These are phyloP conservation scores for Myrmophylax atrothorax DNA, from an alignment of 2,113 vertebrate genomes.

Conservation along the genomic window DNA sequence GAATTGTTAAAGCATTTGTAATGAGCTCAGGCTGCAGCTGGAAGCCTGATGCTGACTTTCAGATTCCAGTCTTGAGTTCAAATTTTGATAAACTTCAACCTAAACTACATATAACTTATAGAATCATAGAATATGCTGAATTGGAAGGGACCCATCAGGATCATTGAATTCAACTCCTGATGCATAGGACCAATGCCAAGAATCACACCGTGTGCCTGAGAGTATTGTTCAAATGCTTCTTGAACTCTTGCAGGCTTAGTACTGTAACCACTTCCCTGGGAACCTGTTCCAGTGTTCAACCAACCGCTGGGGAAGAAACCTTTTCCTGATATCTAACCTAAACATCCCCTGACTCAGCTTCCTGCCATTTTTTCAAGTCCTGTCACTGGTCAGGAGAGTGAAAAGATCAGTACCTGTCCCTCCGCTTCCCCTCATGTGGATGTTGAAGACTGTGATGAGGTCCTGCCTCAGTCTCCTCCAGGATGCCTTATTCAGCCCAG, in stretches of 20 bases:
- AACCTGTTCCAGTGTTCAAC: not conserved
- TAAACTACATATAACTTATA: not conserved
- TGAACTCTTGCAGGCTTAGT: not conserved
- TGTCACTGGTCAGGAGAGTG: not conserved
- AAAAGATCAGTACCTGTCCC: not conserved
- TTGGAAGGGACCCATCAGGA: not conserved
- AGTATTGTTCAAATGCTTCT: not conserved
- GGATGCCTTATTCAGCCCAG: not conserved
- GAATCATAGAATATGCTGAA: not conserved
- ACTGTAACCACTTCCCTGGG: not conserved
- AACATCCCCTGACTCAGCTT: not conserved
- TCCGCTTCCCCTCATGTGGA: not conserved
- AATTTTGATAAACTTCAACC: not conserved
- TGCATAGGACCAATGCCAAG: not conserved
- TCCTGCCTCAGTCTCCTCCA: not conserved
- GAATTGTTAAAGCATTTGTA: not conserved
- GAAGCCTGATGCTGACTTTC: not conserved
- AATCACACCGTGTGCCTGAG: too few relatives aligned
- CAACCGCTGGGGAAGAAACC: not conserved
- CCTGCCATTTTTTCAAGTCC: not conserved
- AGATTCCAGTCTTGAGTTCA: not conserved
- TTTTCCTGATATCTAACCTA: not conserved
- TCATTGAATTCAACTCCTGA: not conserved
- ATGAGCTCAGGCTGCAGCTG: not conserved
- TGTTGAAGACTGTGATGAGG: not conserved